Evolutionary conservation across 2,888 invertebrate genomes (phyloP).

Genomic region (Dioctria rufipes): DNA sequence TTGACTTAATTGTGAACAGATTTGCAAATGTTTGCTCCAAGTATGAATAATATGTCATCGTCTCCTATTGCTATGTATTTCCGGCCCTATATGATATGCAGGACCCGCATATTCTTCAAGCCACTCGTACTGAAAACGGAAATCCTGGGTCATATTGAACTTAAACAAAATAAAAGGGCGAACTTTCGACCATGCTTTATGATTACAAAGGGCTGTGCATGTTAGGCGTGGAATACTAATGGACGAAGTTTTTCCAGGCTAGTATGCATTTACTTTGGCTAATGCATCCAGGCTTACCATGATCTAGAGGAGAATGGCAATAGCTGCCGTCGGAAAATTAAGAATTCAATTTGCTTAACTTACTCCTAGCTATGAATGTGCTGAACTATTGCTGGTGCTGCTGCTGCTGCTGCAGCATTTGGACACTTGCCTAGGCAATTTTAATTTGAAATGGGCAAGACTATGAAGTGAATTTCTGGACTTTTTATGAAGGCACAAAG

Average conservation of each 20-base stretch:
- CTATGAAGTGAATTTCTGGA: neutral
- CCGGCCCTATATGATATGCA: constrained; percentile 8
- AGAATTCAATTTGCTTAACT: constrained; percentile 51
- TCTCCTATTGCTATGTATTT: neutral
- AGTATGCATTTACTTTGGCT: constrained; percentile 28
- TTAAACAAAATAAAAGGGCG: constrained; percentile 37
- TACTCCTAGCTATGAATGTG: constrained; percentile 26
- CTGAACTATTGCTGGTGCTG: neutral
- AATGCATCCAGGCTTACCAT: constrained; percentile 10
- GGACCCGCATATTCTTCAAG: constrained; percentile 45
- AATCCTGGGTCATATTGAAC: constrained; percentile 13
- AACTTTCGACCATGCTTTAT: constrained; percentile 37
- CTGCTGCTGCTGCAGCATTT: constrained; percentile 25
- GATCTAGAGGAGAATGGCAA: constrained; percentile 6
- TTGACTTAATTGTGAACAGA: constrained; percentile 61
- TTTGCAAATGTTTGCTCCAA: constrained; percentile 60
- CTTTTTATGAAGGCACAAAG: constrained; percentile 34
- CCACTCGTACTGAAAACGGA: constrained; percentile 13
- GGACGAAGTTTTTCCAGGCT: constrained; percentile 11
- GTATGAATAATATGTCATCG: constrained; percentile 51
- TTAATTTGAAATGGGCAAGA: constrained; percentile 36
- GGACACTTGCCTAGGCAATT: constrained; percentile 51
- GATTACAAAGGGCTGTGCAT: constrained; percentile 39
- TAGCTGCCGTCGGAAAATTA: constrained; percentile 47
- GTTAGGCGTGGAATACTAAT: neutral